Conservation (phyloP, 2,888 invertebrate species). For the Andrena dorsata region DNA sequence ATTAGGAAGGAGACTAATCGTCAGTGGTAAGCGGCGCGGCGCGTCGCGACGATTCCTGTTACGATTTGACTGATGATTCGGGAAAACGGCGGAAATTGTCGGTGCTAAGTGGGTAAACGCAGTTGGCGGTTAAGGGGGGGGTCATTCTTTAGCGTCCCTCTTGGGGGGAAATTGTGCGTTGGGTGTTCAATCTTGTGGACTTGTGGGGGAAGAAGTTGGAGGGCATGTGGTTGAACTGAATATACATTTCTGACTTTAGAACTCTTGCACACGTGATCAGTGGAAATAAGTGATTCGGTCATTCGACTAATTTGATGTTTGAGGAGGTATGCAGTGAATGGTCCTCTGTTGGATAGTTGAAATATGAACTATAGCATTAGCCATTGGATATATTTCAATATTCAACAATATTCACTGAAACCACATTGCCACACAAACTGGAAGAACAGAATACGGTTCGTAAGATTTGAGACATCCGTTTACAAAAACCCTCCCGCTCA, state of each 20-base stretch:
- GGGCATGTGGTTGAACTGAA: background rate
- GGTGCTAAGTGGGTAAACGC: constrained; percentile 55
- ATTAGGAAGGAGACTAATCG: constrained; percentile 72
- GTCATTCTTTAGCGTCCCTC: constrained; percentile 19
- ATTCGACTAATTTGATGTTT: too few species aligned
- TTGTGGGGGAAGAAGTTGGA: background rate
- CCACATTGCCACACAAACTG: too few species aligned
- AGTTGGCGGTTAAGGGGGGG: constrained; percentile 30
- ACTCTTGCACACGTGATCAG: too few species aligned
- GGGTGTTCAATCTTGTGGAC: constrained; percentile 3
- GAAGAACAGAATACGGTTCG: too few species aligned
- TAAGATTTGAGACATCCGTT: too few species aligned
- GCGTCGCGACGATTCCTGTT: constrained; percentile 25
- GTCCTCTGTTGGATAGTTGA: too few species aligned
- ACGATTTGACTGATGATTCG: constrained; percentile 68
- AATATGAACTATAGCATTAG: too few species aligned
- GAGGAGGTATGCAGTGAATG: too few species aligned
- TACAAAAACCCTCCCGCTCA: background rate
- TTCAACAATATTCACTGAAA: too few species aligned
- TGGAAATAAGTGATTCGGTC: too few species aligned
- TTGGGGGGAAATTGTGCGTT: constrained; percentile 14
- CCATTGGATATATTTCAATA: too few species aligned
- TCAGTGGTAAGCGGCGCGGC: constrained; percentile 33
- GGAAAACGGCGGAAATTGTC: constrained; percentile 62
- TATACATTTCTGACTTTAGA: too few species aligned